Conservation (phyloP, 2,797 vertebrate genomes). For the Syngnathus rostellatus region DNA sequence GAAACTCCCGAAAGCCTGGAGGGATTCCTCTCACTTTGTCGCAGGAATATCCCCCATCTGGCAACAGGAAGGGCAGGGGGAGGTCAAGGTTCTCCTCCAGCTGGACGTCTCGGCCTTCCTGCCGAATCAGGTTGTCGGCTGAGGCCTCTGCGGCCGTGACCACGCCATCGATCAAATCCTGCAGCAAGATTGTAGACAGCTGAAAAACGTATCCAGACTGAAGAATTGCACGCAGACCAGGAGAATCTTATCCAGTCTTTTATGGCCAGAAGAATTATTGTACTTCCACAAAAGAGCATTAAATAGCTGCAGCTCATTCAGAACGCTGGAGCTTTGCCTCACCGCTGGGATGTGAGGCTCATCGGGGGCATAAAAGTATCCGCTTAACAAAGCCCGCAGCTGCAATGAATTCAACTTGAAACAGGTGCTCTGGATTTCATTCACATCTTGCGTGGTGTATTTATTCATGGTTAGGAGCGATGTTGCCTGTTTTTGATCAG, state of each 20-base stretch:
- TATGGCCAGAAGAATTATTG: no score
- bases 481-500: slow-evolving; percentile 71
- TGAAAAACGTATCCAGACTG: slow-evolving; percentile 9
- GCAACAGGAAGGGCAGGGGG: slow-evolving; percentile 86
- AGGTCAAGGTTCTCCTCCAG: slow-evolving; percentile 86
- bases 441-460: slow-evolving; percentile 74
- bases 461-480: slow-evolving; percentile 89
- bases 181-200: slow-evolving; percentile 7
- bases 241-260: no score
- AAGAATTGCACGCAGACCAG: no score
- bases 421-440: slow-evolving; percentile 81
- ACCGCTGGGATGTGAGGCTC: slow-evolving; percentile 84
- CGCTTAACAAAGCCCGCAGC: slow-evolving; percentile 75
- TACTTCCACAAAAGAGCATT: no score
- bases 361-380: slow-evolving; percentile 78
- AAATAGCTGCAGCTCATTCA: no score
- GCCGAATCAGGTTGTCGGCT: slow-evolving; percentile 76
- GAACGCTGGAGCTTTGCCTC: slow-evolving; percentile 38
- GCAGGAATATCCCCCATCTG: slow-evolving; percentile 89
- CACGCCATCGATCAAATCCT: slow-evolving; percentile 83
- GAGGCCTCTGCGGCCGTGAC: slow-evolving; percentile 78
- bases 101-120: slow-evolving; percentile 76
- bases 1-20: slow-evolving; percentile 83
- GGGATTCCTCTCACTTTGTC: slow-evolving; percentile 83
- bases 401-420: slow-evolving; percentile 92